phyloP scores from a whole-genome alignment of 1,140 invertebrate species.

The Lasioglossum albipes region DNA sequence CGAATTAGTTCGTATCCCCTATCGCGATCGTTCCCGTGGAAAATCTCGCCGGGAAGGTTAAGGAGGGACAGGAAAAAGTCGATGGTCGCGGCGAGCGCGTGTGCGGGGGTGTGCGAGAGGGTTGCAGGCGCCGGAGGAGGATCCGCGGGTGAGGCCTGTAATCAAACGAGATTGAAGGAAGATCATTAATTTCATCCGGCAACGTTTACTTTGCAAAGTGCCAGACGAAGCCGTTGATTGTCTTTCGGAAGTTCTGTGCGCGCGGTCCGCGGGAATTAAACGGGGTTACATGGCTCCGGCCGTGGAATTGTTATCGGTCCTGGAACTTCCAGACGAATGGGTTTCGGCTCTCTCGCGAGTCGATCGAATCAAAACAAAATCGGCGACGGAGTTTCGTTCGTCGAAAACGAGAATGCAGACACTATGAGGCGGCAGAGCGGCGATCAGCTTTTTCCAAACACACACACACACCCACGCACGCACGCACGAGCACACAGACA shows the following conservation, averaged over 20 bases:
- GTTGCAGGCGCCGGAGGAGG: background rate
- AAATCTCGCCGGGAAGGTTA: background rate
- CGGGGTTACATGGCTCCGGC: conserved; percentile 18
- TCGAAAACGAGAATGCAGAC: background rate
- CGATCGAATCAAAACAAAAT: background rate
- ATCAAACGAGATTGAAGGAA: conserved; percentile 48
- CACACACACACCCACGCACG: background rate
- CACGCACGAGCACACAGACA: no score
- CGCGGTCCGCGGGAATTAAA: conserved; percentile 31
- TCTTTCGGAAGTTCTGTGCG: conserved; percentile 49
- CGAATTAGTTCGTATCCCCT: conserved; percentile 2
- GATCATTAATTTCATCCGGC: conserved; percentile 51
- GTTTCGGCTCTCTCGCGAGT: background rate
- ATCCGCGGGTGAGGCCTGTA: conserved; percentile 11
- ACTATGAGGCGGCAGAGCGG: background rate
- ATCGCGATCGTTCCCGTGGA: conserved; percentile 4
- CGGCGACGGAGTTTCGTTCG: background rate
- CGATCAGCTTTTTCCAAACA: conserved; percentile 11
- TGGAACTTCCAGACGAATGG: conserved; percentile 9
- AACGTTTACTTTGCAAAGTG: conserved; percentile 53
- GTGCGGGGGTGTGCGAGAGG: background rate
- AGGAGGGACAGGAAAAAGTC: conserved; percentile 5
- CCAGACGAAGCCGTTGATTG: conserved; percentile 53
- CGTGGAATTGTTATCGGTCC: background rate
- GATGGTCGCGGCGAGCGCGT: background rate